Evolutionary conservation across 2,888 invertebrate species (phyloP), one percentile per base, ranked within the genome.

Genomic region (Phymatocera aterrima): DNA sequence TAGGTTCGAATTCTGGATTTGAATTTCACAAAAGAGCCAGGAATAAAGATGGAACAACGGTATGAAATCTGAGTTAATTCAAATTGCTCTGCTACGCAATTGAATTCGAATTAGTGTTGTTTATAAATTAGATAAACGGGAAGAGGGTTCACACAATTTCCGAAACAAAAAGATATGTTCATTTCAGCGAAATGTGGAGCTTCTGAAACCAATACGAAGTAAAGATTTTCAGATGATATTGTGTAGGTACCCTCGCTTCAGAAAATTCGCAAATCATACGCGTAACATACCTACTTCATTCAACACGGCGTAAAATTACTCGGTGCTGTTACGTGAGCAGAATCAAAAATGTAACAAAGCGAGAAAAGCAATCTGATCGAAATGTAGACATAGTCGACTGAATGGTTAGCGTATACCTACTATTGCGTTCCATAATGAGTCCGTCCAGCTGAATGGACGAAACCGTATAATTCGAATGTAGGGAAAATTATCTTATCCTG

Each of bases 281-380:
- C n/a, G 21, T 18, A 40, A 18, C 31, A 40, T 18, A 6, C 18
- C 3, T 65, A 21, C 21, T 21, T 12, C 12, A 65, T 65, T 65
- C 15, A n/a, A 43, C 46, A 24, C 10, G 34, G 46, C 24, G n/a
- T 68, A 28, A 68, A 68, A 68, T 68, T 68, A 24, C 28, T 43
- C 12, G 15, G 21, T 21, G 28, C n/a, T 46, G 46, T 68, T 68
- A 43, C n/a, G 68, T 34, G 68, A 43, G 24, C 46, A 40, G 28
- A 68, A 68, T 68, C 46, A 68, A 68, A 43, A 68, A 68, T 46
- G 15, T 28, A 46, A 68, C 46, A 43, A 46, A 68, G 40, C 68
- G 31, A 46, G 68, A 46, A 43, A 68, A 68, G 68, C 43, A 68
- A 68, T 68, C 68, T 43, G 68, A 28, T 46, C 68, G 68, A 68